These are phyloP conservation scores for Pitta sordida DNA, from an alignment of 2,113 vertebrate species.

Conservation along the genomic window DNA sequence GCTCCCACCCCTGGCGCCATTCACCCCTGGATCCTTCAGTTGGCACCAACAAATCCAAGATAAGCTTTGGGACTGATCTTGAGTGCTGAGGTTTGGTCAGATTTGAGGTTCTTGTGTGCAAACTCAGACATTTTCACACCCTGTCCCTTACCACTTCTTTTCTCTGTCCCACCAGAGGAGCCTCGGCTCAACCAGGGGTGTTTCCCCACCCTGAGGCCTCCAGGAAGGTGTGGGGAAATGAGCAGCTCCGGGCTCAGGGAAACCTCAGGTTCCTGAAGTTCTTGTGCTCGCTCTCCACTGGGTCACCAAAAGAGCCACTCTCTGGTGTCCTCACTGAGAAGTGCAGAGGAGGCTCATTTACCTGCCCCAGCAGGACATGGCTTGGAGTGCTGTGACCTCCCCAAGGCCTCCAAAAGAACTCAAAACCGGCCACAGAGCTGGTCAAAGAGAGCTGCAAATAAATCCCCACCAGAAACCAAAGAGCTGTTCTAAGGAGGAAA, in stretches of 20 bases:
- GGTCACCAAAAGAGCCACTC: not conserved
- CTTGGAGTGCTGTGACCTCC: not conserved
- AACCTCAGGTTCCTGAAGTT: not conserved
- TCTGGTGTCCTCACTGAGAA: not conserved
- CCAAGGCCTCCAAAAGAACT: not conserved
- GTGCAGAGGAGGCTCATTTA: not conserved
- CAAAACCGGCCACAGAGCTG: not conserved
- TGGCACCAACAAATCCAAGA: not conserved
- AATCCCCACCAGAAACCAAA: not conserved
- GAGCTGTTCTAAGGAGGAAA: not conserved
- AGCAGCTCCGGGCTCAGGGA: not conserved
- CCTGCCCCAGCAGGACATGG: not conserved
- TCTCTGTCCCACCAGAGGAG: not conserved
- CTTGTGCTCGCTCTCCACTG: not conserved
- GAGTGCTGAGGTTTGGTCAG: not conserved
- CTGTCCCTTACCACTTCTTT: not conserved
- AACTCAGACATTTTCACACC: not conserved
- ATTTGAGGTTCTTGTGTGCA: not conserved
- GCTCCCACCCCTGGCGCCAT: not conserved
- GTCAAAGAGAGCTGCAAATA: not conserved
- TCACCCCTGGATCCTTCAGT: accelerated
- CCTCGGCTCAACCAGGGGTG: accelerated
- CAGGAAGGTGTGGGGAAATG: not conserved
- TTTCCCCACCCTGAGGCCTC: too few species aligned
- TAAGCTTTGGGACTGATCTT: accelerated